phyloP scores from a whole-genome alignment of 2,113 vertebrate genomes.

The Holacanthus passer region DNA sequence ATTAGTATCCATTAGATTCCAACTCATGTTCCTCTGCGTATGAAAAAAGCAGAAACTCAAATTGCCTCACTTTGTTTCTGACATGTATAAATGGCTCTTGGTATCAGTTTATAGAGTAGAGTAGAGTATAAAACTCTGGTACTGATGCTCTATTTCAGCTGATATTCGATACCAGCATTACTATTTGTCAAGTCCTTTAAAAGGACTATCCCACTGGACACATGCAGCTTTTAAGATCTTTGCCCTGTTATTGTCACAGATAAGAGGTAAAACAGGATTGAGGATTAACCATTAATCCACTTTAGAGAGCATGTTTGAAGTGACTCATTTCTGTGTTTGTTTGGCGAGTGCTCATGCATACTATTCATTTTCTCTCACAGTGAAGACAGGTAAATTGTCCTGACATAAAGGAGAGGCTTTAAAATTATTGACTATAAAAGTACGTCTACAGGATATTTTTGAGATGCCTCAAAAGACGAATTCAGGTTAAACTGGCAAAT shows the following conservation, averaged over 20 bases:
- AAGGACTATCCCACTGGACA: constrained; percentile 51
- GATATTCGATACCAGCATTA: constrained; percentile 36
- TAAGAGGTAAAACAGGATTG: constrained; percentile 48
- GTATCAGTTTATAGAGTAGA: constrained; percentile 22
- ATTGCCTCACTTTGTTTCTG: constrained; percentile 33
- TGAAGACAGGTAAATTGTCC: background rate
- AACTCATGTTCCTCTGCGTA: background rate
- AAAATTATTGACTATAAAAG: background rate
- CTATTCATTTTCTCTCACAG: constrained; percentile 19
- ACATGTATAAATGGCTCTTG: constrained; percentile 12
- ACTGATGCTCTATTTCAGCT: constrained; percentile 9
- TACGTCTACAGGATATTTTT: background rate
- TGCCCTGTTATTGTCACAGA: constrained; percentile 54
- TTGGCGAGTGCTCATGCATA: constrained; percentile 13
- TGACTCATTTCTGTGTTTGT: constrained; percentile 36
- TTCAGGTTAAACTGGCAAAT: constrained; percentile 28
- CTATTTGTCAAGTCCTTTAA: constrained; percentile 43
- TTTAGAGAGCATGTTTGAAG: constrained; percentile 31
- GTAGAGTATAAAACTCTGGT: constrained; percentile 6
- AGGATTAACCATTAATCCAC: constrained; percentile 61
- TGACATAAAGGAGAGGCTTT: constrained; percentile 1
- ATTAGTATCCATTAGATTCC: background rate
- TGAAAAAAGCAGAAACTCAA: background rate
- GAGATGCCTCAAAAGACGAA: background rate
- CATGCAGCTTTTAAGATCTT: constrained; percentile 55